Evolutionary conservation across 2,113 vertebrate species (phyloP), one percentile per base, ranked within the genome.

Genomic region (Serilophus lunatus): DNA sequence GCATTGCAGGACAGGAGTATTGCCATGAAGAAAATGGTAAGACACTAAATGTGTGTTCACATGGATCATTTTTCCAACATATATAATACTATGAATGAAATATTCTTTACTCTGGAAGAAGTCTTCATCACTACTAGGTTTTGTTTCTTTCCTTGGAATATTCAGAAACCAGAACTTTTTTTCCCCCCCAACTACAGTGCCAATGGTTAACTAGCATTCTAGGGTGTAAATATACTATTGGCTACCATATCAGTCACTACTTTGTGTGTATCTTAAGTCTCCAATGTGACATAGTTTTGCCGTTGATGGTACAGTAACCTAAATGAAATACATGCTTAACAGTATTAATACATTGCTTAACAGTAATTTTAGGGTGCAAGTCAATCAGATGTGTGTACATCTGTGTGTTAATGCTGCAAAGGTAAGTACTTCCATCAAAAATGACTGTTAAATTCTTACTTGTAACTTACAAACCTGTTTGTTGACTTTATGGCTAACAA

Each of bases 11-110:
- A 28, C 97, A 98, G 13, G 99, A 99, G 76, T 99, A 99, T 80
- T 98, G 98, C 84, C 99, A 99, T 60, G 93, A 98, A 66, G 99
- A 99, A 81, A 99, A 99, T 60, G 98, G 99, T 99, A 96, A 97
- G 98, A 88, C 26, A 16, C 40, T 64, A 45, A 78, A 24, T 7
- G 4, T 61, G 23, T 74, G 40, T 60, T 71, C n/a, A 7, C 15
- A 54, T 50, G 13, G 7, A 9, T 87, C 7, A 3, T 70, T 92
- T 88, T 54, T 35, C 23, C 18, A 71, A 12, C 10, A 6, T 63
- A 44, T 15, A 71, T 66, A 49, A 40, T 75, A 53, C 18, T 14
- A 50, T 45, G n/a, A 72, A 38, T 8, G n/a, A 72, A 72, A 64
- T 56, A 17, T 29, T 81, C 20, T 42, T 78, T 82, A 10, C 40